Evolutionary conservation across 2,113 vertebrate genomes (phyloP), one percentile per base, ranked within the genome.

Genomic region (Esox niger): DNA sequence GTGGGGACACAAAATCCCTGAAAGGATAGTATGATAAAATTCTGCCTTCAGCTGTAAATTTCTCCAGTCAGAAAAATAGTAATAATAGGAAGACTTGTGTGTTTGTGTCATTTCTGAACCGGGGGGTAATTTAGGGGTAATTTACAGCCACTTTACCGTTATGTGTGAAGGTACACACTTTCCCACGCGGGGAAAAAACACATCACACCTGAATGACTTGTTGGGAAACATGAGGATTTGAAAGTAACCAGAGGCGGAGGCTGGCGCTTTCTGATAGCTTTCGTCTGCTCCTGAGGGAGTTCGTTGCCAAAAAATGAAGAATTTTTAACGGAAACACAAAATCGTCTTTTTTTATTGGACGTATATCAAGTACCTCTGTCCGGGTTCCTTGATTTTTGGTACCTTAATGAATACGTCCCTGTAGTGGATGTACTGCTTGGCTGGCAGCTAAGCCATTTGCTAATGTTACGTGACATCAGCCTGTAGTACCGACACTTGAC

Each of bases 401-500:
- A 11, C 13, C 13, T 35, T 35, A n/a, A n/a, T n/a, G 10, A 35
- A 13, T 33, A 33, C 10, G 32, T 8, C 10, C 33, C 33, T 4
- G 33, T 35, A n/a, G n/a, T n/a, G n/a, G 1, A 35, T 2, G 10
- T 35, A 13, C 38, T 25, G 35, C 58, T 52, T 68, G 56, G 10
- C 15, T 23, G 6, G 35, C 54, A 62, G 15, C 26, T 33, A 8
- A 62, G 15, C 26, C 9, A 8, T 35, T 64, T 55, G 49, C 33
- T 35, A 20, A 10, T 49, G 57, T n/a, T 25, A 35, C 35, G 65
- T 54, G 55, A 15, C 32, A 38, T 25, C n/a, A n/a, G 23, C 64
- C 32, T 88, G 85, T 71, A 87, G 77, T 87, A 80, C 74, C 23
- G n/a, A n/a, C 64, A 35, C 54, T 79, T 64, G 62, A 23, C 90